phyloP scores from a whole-genome alignment of 2,113 vertebrate species.

The Lepus americanus region DNA sequence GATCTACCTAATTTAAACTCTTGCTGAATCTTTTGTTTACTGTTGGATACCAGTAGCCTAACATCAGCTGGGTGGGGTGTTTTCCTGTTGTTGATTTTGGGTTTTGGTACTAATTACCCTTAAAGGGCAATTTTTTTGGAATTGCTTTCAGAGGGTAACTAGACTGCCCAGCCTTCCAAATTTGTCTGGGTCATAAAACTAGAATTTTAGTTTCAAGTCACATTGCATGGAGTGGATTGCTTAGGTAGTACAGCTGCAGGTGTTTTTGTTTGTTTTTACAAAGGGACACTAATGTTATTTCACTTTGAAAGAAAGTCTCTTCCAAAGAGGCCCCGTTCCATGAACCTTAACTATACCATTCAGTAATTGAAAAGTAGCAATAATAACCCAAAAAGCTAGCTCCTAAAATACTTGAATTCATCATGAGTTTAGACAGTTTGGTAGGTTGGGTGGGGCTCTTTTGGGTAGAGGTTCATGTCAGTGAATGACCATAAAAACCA shows the following conservation, averaged over 20 bases:
- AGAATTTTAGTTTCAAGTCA: constrained; percentile 11
- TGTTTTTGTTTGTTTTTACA: not conserved
- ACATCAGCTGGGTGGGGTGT: not conserved
- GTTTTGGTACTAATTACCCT: not conserved
- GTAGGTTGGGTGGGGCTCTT: not conserved
- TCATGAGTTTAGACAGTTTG: not conserved
- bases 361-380: not conserved
- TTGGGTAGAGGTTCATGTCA: constrained; percentile 14
- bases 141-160: not conserved
- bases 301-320: constrained; percentile 1
- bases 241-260: not conserved
- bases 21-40: constrained; percentile 21
- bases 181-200: constrained; percentile 30
- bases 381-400: not conserved
- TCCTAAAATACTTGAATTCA: not conserved
- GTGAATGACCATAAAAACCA: not conserved
- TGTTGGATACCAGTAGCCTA: not conserved
- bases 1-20: not conserved
- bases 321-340: not conserved
- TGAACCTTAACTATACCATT: not conserved
- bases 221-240: constrained; percentile 6
- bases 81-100: not conserved
- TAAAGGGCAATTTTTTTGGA: not conserved
- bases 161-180: not conserved
- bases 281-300: constrained; percentile 15